Conservation (phyloP, 2,113 vertebrate genomes). For the Lepus timidus region DNA sequence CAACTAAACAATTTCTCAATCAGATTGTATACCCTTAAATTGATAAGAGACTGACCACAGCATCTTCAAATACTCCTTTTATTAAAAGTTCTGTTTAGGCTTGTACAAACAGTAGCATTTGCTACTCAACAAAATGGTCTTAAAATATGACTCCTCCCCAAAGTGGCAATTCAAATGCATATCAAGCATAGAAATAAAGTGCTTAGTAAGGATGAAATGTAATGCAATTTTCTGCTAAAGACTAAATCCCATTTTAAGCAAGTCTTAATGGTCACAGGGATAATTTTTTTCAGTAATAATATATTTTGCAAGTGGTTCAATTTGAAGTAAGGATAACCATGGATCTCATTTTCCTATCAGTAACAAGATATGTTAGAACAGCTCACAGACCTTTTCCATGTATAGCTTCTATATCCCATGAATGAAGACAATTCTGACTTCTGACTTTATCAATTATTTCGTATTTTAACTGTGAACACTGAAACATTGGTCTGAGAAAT, state of each 20-base stretch:
- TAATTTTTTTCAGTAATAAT: slow-evolving; percentile 67
- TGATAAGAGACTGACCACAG: background rate
- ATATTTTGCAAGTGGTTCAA: slow-evolving; percentile 49
- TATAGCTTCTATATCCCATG: slow-evolving; percentile 14
- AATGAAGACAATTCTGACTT: slow-evolving; percentile 34
- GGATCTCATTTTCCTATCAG: slow-evolving; percentile 43
- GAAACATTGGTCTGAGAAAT: background rate
- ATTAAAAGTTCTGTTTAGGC: background rate
- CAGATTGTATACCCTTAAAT: background rate
- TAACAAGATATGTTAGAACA: background rate
- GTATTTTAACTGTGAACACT: background rate
- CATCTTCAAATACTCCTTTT: background rate
- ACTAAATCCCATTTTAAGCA: slow-evolving; percentile 64
- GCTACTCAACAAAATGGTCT: background rate
- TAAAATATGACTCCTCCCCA: slow-evolving; percentile 21
- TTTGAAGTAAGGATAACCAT: slow-evolving; percentile 66
- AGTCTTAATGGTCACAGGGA: slow-evolving; percentile 46
- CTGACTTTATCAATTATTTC: background rate
- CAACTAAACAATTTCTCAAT: background rate
- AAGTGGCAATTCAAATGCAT: slow-evolving; percentile 46
- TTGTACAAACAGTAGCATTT: background rate
- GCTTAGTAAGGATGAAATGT: slow-evolving; percentile 45
- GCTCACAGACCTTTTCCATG: slow-evolving; percentile 10
- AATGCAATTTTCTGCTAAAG: slow-evolving; percentile 66
- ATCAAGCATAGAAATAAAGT: slow-evolving; percentile 63